A percentile compares a stretch with the other conserved stretches of the same genome.
Evolutionary conservation across 2,888 invertebrate species (phyloP).

Genomic region (Polymixis lichenea): DNA sequence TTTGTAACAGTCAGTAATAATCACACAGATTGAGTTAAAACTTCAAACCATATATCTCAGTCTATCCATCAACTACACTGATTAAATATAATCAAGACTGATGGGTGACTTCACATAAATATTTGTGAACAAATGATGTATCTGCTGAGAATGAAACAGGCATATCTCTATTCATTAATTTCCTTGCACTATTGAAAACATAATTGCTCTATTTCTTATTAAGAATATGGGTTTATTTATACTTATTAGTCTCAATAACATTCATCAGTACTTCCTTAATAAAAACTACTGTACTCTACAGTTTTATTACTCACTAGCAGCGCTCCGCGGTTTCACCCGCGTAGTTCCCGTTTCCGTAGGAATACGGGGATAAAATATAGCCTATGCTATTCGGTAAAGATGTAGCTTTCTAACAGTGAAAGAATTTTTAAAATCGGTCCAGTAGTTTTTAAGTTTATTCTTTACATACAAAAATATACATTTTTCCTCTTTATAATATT

Average conservation of each 20-base stretch:
- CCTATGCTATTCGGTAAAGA: no score
- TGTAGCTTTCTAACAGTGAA: no score
- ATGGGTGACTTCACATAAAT: neutral
- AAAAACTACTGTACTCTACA: neutral
- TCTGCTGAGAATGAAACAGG: neutral
- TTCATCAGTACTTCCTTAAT: no score
- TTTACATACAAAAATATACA: no score
- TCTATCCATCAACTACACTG: slow-evolving; percentile 1
- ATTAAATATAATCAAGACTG: neutral
- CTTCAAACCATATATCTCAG: neutral
- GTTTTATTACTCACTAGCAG: neutral
- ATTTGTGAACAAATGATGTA: slow-evolving; percentile 31
- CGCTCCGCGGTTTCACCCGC: no score
- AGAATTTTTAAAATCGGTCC: no score
- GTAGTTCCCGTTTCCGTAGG: no score
- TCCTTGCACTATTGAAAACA: slow-evolving; percentile 3
- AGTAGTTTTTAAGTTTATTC: no score
- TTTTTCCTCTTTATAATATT: no score
- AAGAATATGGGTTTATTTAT: neutral
- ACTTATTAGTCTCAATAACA: neutral
- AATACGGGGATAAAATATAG: no score
- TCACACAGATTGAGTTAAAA: neutral
- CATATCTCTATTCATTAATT: slow-evolving; percentile 11
- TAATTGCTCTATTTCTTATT: slow-evolving; percentile 7
- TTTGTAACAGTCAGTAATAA: neutral